Evolutionary conservation across 2,113 vertebrate species (phyloP).

Genomic region (Scomber japonicus): DNA sequence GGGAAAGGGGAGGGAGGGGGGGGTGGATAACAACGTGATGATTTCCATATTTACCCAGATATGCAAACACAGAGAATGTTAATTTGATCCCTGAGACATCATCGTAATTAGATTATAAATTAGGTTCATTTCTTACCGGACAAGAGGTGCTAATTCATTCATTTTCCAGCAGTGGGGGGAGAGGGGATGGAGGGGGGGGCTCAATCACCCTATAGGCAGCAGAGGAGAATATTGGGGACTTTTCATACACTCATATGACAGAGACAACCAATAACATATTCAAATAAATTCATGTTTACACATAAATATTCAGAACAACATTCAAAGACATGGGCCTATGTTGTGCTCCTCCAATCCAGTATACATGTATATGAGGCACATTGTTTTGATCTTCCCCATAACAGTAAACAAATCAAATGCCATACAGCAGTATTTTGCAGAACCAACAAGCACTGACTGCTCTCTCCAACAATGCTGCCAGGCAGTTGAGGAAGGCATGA

Average conservation of each 20-base stretch:
- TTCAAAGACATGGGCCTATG: slow-evolving; percentile 30
- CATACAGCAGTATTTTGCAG: slow-evolving; percentile 66
- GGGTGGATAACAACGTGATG: slow-evolving; percentile 50
- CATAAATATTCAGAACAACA: slow-evolving; percentile 62
- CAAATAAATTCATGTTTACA: slow-evolving; percentile 64
- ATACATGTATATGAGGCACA: slow-evolving; percentile 33
- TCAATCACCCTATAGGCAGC: slow-evolving; percentile 36
- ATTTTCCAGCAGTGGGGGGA: slow-evolving; percentile 32
- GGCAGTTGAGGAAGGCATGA: slow-evolving; percentile 72
- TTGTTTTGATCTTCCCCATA: slow-evolving; percentile 52
- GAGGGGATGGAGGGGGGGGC: not conserved
- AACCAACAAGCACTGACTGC: slow-evolving; percentile 57
- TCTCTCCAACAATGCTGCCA: slow-evolving; percentile 71
- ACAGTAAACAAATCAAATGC: slow-evolving; percentile 71
- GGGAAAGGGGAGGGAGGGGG: no score
- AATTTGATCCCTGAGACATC: slow-evolving; percentile 75
- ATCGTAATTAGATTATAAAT: slow-evolving; percentile 81
- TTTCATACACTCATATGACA: slow-evolving; percentile 17
- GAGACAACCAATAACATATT: slow-evolving; percentile 53
- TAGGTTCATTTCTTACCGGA: slow-evolving; percentile 76
- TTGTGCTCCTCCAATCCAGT: slow-evolving; percentile 20
- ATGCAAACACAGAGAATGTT: slow-evolving; percentile 72
- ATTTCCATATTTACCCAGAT: slow-evolving; percentile 76
- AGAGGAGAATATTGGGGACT: slow-evolving; percentile 24
- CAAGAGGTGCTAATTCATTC: slow-evolving; percentile 78